Conservation (phyloP, 2,113 vertebrate genomes). For the Etia nguti region DNA sequence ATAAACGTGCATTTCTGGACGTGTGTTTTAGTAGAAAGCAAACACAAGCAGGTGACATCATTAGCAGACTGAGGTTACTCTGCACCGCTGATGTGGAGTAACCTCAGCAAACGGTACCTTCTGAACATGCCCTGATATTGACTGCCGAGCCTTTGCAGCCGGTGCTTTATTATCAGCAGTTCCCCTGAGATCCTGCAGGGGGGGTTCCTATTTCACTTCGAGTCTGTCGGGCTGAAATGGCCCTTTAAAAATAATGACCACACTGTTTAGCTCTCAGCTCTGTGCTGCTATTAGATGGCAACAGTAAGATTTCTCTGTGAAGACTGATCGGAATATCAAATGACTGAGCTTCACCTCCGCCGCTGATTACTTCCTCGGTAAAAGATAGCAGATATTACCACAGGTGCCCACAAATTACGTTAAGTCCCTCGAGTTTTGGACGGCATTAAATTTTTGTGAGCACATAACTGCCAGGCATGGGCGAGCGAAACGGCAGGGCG, state of each 20-base stretch:
- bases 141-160: background rate
- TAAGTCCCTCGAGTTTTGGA: conserved; percentile 13
- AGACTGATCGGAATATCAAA: conserved; percentile 43
- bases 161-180: background rate
- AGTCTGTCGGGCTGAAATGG: background rate
- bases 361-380: conserved; percentile 45
- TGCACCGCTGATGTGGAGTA: background rate
- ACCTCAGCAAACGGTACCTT: background rate
- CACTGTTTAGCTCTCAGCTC: background rate
- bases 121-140: background rate
- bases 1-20: background rate
- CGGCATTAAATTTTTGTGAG: conserved; percentile 5
- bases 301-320: background rate
- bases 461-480: background rate
- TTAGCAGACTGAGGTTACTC: background rate
- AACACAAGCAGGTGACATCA: background rate
- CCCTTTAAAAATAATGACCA: conserved; percentile 9
- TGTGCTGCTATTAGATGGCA: background rate
- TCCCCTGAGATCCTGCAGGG: conserved; percentile 15
- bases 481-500: conserved; percentile 1
- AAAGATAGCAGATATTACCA: background rate
- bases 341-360: background rate
- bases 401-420: conserved; percentile 24
- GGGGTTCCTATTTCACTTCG: background rate
- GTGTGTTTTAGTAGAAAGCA: background rate